Percentiles rank a stretch among this genome's conserved stretches.
Conservation (phyloP, 2,797 vertebrate species). For the Peromyscus eremicus region DNA sequence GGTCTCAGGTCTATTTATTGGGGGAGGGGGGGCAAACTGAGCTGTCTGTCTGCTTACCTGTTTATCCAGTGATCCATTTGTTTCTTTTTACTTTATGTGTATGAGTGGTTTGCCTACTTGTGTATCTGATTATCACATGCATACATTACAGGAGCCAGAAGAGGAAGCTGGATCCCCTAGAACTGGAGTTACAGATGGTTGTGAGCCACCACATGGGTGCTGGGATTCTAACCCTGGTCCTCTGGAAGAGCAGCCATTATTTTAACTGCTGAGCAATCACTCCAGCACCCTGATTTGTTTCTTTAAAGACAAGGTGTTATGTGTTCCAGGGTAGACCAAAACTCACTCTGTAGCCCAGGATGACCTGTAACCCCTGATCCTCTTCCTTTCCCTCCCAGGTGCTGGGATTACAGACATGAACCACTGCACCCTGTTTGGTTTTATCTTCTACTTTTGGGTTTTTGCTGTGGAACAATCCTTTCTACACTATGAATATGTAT, state of each 20-base stretch:
- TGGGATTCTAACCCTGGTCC: neutral
- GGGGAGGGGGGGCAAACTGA: no score
- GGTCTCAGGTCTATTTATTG: neutral
- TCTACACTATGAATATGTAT: no score
- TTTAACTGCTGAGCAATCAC: neutral
- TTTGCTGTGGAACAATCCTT: no score
- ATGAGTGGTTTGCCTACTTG: neutral
- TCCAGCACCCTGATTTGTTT: neutral
- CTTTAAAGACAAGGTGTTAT: neutral
- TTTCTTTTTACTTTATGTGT: neutral
- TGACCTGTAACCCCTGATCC: neutral
- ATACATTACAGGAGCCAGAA: neutral
- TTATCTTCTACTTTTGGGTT: neutral
- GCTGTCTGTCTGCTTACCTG: neutral
- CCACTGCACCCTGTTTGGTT: neutral
- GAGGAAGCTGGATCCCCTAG: neutral
- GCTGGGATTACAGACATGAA: neutral
- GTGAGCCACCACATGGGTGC: neutral
- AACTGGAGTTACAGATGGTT: neutral
- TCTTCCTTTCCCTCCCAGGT: neutral
- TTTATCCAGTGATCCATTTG: neutral
- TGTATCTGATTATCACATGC: neutral
- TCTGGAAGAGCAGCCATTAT: neutral
- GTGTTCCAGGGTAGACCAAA: neutral
- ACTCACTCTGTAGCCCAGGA: neutral